Percentiles rank a stretch among this genome's conserved stretches.
phyloP scores from a whole-genome alignment of 2,113 vertebrate genomes.

The Percina caprodes region DNA sequence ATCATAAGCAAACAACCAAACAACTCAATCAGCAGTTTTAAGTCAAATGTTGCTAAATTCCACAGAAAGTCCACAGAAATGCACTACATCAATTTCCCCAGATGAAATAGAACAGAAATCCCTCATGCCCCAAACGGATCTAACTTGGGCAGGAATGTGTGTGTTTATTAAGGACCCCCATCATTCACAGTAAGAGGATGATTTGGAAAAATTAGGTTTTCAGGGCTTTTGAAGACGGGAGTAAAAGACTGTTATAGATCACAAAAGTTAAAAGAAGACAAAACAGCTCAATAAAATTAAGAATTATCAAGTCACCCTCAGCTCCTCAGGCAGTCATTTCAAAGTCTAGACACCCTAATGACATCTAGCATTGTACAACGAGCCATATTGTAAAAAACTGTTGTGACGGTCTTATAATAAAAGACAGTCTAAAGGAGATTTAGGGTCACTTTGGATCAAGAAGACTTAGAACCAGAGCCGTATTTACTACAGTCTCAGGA shows the following conservation, averaged over 20 bases:
- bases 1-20: not conserved
- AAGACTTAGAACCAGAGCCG: constrained; percentile 33
- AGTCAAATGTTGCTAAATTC: not conserved
- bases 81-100: not conserved
- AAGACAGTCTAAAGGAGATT: constrained; percentile 41
- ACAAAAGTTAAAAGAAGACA: not conserved
- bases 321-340: not conserved
- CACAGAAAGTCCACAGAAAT: not conserved
- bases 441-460: constrained; percentile 49
- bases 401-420: constrained; percentile 19
- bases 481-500: constrained; percentile 7
- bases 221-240: not conserved
- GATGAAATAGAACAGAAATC: not conserved
- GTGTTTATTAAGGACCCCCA: not conserved
- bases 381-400: constrained; percentile 3
- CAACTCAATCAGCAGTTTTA: not conserved
- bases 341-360: constrained; percentile 18
- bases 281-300: constrained; percentile 3
- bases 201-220: not conserved
- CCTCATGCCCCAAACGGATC: not conserved
- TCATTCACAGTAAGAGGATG: not conserved
- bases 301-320: not conserved
- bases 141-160: not conserved
- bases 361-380: constrained; percentile 1
- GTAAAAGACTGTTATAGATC: not conserved